Percentiles rank a stretch among this genome's conserved stretches.
These are phyloP conservation scores for Gymnobelideus leadbeateri DNA, from an alignment of 2,113 vertebrate genomes.

Conservation along the genomic window DNA sequence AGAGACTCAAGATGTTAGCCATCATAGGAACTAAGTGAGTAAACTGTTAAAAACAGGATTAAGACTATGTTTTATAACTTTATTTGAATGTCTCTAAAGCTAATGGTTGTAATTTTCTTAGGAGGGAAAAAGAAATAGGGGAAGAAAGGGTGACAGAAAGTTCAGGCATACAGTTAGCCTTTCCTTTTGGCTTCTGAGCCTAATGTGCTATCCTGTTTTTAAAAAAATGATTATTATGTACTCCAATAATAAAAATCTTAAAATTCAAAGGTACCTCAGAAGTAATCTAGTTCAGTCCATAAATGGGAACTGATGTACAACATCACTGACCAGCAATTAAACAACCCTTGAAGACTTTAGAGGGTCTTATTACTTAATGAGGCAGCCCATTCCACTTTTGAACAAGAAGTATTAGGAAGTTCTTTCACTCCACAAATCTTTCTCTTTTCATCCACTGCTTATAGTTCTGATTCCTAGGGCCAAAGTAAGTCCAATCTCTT, in stretches of 20 bases:
- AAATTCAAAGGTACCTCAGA: background rate
- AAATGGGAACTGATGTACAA: no score
- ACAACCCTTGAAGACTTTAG: no score
- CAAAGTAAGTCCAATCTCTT: background rate
- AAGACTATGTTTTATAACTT: background rate
- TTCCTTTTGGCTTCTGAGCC: background rate
- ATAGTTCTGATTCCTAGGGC: background rate
- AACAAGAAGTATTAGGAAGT: background rate
- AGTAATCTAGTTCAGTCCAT: background rate
- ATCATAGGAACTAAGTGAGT: background rate
- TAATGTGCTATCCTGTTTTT: background rate
- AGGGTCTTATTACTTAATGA: no score
- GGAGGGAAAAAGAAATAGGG: background rate
- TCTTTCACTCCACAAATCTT: background rate
- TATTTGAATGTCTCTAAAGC: background rate
- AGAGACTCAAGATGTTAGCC: background rate
- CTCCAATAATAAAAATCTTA: background rate
- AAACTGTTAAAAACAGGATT: background rate
- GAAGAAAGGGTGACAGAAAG: background rate
- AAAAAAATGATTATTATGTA: background rate
- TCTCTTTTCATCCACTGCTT: background rate
- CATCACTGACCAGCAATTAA: no score
- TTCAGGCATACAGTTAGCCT: background rate
- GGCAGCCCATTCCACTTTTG: no score
- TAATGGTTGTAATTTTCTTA: background rate